Evolutionary conservation across 2,888 invertebrate genomes (phyloP).

Genomic region (Germaria angustata): DNA sequence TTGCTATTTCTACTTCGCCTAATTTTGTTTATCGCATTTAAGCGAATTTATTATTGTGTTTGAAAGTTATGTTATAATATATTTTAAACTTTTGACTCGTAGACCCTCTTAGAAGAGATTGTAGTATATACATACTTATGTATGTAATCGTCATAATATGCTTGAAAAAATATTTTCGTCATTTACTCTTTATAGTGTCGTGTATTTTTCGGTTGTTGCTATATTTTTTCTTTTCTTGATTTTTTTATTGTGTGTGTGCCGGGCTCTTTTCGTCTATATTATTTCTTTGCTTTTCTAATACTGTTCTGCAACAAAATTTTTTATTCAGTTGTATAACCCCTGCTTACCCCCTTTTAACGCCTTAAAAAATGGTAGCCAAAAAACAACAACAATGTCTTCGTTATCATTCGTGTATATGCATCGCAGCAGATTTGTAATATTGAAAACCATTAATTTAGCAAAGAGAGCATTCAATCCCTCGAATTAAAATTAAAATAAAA

Average conservation of each 20-base stretch:
- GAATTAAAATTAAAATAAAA: conserved; percentile 10
- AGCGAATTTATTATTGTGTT: conserved; percentile 25
- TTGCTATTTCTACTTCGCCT: background rate
- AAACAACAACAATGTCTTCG: conserved; percentile 49
- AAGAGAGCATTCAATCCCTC: conserved; percentile 1
- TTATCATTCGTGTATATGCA: conserved; percentile 52
- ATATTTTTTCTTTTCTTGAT: conserved; percentile 32
- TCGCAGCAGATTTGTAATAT: conserved; percentile 33
- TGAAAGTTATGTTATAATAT: conserved; percentile 2
- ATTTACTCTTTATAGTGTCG: conserved; percentile 36
- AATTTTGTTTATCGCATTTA: conserved; percentile 29
- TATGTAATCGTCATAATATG: conserved; percentile 41
- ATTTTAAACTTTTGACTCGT: conserved; percentile 41
- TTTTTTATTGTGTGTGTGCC: conserved; percentile 29
- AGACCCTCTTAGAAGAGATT: conserved; percentile 17
- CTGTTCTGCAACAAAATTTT: conserved; percentile 40
- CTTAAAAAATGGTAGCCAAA: conserved; percentile 32
- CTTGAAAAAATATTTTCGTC: conserved; percentile 31
- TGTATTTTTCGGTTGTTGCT: conserved; percentile 47
- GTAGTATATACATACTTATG: no score
- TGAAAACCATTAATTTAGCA: conserved; percentile 42
- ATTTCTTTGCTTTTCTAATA: conserved; percentile 36
- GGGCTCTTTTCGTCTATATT: conserved; percentile 28
- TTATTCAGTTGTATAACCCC: conserved; percentile 26
- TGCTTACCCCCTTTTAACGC: conserved; percentile 21